A percentile compares a stretch with the other conserved stretches of the same genome.
phyloP scores from a whole-genome alignment of 2,797 vertebrate genomes.

The Tokudaia tokunoshimensis region DNA sequence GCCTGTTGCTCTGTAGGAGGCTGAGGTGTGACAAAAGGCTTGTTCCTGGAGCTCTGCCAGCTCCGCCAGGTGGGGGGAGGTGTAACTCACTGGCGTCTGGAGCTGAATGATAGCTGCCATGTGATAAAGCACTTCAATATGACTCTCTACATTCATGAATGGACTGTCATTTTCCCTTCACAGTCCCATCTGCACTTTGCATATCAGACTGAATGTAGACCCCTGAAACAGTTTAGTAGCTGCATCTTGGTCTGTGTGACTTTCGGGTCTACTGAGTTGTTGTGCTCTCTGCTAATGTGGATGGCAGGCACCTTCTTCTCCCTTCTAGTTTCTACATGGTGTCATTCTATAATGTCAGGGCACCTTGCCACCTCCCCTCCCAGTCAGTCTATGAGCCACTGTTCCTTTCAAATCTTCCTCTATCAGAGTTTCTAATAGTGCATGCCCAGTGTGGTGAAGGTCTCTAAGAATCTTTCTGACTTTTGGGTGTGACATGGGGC shows the following conservation, averaged over 20 bases:
- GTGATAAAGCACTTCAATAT: no score
- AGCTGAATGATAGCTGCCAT: no score
- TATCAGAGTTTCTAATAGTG: background rate
- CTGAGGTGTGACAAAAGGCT: no score
- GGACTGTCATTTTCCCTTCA: background rate
- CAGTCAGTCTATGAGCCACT: background rate
- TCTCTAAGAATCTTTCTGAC: background rate
- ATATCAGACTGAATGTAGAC: background rate
- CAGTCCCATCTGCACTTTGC: background rate
- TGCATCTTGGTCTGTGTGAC: background rate
- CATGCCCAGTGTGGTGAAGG: rapidly evolving
- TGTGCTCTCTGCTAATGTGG: background rate
- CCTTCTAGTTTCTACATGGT: background rate
- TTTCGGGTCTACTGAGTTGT: background rate
- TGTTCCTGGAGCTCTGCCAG: no score
- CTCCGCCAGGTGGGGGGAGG: no score
- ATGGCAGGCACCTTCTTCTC: rapidly evolving
- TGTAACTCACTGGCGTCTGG: no score
- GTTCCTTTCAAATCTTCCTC: background rate
- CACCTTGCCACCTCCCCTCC: background rate
- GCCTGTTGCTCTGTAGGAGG: no score
- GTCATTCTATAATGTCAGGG: background rate
- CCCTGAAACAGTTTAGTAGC: background rate
- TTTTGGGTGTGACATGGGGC: no score
- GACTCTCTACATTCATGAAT: background rate